Base-by-base conservation (phyloP, 2,113 vertebrate species). In the Apodemus speciosus region DNA sequence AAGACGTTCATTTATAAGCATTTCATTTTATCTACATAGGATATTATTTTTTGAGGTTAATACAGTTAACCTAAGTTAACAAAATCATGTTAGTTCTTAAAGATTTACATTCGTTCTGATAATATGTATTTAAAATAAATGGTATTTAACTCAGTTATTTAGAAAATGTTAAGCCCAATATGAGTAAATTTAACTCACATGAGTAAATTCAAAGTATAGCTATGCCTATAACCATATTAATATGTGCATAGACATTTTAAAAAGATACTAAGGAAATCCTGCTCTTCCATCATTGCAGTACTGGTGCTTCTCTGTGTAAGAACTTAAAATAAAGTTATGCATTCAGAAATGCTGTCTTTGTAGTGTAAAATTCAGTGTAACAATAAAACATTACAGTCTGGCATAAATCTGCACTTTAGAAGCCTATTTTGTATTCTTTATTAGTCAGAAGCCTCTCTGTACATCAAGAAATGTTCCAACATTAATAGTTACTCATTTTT, bases 331-430 rank as follows among this genome's bases (percentile, higher is more conserved):
- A 56, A 88, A 92, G 51, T 68, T 69, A 64, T 66, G 69, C 5
- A 66, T 79, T 93, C 81, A 93, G n/a, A 80, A 53, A 15, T 40
- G 20, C 8, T 81, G 25, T 66, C 5, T 76, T 89, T 94, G 2
- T 89, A 38, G 60, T 73, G 3, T 60, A 32, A 76, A 84, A 69
- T 71, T 9, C 72, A 75, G 38, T 60, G 84, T 91, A 68, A 56
- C 85, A 77, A 71, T 58, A 72, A 71, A 72, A 51, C 14, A 85
- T 46, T 92, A 14, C 80, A 27, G 90, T 92, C 66, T 80, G 72
- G 16, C 75, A 80, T 72, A 73, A 84, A 60, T 60, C 87, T 30
- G 60, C 14, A 60, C 4, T n/a, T 93, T 13, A 53, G 35, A 56
- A 56, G 32, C 13, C 49, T 85, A n/a, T 8, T 64, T 15, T 66